Evolutionary conservation across 2,113 vertebrate genomes (phyloP).

Genomic region (Rattus norvegicus): DNA sequence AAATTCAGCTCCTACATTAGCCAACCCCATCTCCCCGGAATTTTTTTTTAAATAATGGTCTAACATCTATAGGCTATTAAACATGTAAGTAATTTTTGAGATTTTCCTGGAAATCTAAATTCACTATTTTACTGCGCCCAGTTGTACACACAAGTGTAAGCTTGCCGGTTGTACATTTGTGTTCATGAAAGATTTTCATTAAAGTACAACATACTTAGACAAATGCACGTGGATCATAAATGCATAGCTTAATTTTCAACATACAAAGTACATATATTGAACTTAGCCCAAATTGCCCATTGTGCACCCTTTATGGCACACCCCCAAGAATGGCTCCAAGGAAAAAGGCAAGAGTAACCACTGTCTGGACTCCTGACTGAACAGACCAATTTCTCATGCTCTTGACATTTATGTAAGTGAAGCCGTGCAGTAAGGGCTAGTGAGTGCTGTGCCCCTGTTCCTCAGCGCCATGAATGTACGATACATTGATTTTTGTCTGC

Average conservation of each 20-base stretch:
- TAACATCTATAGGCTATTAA: background rate
- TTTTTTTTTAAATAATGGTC: background rate
- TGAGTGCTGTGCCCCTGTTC: background rate
- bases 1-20: background rate
- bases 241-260: background rate
- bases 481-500: background rate
- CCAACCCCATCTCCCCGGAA: background rate
- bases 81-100: background rate
- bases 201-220: background rate
- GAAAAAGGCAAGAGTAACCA: background rate
- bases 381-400: background rate
- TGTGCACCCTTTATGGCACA: background rate
- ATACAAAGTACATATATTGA: background rate
- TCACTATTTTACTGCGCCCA: background rate
- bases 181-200: background rate
- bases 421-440: background rate
- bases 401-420: slow-evolving; percentile 31
- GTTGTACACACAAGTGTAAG: background rate
- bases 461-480: background rate
- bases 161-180: background rate
- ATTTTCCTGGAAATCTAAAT: background rate
- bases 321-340: background rate
- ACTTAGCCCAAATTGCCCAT: background rate
- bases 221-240: background rate
- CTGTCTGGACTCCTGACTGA: background rate